Conservation (phyloP, 2,888 invertebrate species). For the Frankliniella fusca region DNA sequence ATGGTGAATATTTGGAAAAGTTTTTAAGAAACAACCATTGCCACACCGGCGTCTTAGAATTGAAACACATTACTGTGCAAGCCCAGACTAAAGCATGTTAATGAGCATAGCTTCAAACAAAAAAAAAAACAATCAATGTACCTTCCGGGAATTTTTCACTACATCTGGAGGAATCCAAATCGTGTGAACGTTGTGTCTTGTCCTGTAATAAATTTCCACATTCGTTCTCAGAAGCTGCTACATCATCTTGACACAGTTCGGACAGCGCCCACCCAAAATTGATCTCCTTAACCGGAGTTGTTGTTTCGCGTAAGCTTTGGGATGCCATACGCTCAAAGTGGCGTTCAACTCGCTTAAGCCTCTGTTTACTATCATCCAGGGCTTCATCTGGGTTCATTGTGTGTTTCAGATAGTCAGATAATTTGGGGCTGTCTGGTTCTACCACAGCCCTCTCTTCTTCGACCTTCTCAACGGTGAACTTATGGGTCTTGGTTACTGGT, state of each 20-base stretch:
- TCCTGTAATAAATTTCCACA: background rate
- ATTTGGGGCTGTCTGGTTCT: constrained; percentile 12
- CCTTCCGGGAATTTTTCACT: background rate
- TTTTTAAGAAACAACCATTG: no score
- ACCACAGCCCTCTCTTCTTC: constrained; percentile 34
- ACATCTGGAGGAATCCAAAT: constrained; percentile 38
- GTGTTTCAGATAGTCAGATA: background rate
- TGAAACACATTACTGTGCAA: no score
- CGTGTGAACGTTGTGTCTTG: constrained; percentile 37
- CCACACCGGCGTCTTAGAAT: no score
- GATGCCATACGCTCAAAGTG: constrained; percentile 54
- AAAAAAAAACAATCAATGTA: background rate
- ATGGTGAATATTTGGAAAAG: no score
- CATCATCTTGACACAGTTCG: constrained; percentile 52
- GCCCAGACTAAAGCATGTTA: background rate
- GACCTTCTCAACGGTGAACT: background rate
- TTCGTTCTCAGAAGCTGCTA: constrained; percentile 44
- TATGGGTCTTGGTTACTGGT: background rate
- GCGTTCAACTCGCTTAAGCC: constrained; percentile 46
- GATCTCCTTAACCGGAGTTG: constrained; percentile 41
- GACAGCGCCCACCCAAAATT: constrained; percentile 52
- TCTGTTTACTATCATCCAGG: background rate
- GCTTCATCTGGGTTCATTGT: background rate
- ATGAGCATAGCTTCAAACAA: background rate
- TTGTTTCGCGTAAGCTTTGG: constrained; percentile 47